Base-by-base conservation (phyloP, 1,140 invertebrate species). In the Solen grandis region DNA sequence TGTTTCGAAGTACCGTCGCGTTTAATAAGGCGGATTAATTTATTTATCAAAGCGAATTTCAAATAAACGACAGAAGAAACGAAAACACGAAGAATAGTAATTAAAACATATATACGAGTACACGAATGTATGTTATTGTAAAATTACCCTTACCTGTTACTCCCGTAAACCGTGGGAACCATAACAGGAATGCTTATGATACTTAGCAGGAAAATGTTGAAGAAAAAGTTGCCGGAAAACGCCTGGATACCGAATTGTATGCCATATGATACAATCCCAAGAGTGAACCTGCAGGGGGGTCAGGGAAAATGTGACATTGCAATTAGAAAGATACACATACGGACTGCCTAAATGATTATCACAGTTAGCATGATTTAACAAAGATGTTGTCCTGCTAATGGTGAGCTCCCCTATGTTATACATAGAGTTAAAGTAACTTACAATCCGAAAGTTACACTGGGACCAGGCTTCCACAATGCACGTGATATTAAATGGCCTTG, bases 201-300 rank as follows among this genome's bases (percentile, higher is more conserved):
- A 35, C 31, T 76, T 29, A 76, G 66, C n/a, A 76, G 14, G 33
- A 76, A 76, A 8, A 63, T 25, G 31, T 76, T 76, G 3, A 76
- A 19, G 27, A 76, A 76, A 33, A 76, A 55, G 16, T 76, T 76
- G 14, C 74, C 74, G 0, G 74, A 76, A 2, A 76, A 22, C 16
- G 74, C 74, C 36, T 76, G 60, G 22, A 76, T 76, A 1, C 74
- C 74, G 38, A 60, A 76, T 46, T 66, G 74, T n/a, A 76, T 76
- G 4, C 74, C 74, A 35, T 76, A 76, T 13, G 74, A 76, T 3
- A 76, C n/a, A 10, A 76, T 2, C n/a, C 74, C 74, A 35, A 76
- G 74, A 16, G 74, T 52, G 19, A 76, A 52, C 74, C 74, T 76
- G 57, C 8, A 59, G 10, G 31, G 13, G 19, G 3, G 16, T n/a